A percentile compares a stretch with the other conserved stretches of the same genome.
Evolutionary conservation across 2,113 vertebrate genomes (phyloP).

Genomic region (Mormoops blainvillei): DNA sequence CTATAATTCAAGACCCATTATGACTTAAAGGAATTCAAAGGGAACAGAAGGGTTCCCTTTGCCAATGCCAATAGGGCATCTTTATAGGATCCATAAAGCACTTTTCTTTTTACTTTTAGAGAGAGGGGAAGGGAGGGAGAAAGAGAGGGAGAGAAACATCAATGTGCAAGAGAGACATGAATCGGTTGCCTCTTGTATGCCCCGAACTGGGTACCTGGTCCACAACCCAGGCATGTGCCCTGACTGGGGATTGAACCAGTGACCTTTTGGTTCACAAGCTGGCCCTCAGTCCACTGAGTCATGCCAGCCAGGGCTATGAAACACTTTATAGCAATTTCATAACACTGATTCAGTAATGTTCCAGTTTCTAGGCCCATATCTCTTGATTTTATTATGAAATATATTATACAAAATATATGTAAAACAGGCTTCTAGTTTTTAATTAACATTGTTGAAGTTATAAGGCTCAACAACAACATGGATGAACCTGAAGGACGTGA

Average conservation of each 20-base stretch:
- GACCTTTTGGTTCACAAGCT: no score
- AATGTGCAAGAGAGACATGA: no score
- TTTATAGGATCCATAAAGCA: not conserved
- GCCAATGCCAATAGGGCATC: not conserved
- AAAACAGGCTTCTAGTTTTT: not conserved
- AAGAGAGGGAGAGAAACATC: no score
- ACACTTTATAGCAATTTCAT: not conserved
- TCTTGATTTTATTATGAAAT: constrained; percentile 1
- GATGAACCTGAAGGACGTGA: not conserved
- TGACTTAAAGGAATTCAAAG: not conserved
- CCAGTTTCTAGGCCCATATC: not conserved
- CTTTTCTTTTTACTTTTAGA: not conserved
- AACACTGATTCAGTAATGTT: not conserved
- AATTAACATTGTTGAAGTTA: not conserved
- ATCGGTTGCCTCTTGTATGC: no score
- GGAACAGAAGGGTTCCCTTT: no score
- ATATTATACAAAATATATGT: not conserved
- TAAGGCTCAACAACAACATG: not conserved
- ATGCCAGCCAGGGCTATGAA: no score
- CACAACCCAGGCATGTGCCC: no score
- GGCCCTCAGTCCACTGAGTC: no score
- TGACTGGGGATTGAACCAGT: no score
- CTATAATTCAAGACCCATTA: not conserved
- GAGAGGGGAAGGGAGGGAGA: no score
- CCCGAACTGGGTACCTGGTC: no score